These are phyloP conservation scores for Mythimna albipuncta DNA, from an alignment of 2,888 invertebrate species.

Conservation along the genomic window DNA sequence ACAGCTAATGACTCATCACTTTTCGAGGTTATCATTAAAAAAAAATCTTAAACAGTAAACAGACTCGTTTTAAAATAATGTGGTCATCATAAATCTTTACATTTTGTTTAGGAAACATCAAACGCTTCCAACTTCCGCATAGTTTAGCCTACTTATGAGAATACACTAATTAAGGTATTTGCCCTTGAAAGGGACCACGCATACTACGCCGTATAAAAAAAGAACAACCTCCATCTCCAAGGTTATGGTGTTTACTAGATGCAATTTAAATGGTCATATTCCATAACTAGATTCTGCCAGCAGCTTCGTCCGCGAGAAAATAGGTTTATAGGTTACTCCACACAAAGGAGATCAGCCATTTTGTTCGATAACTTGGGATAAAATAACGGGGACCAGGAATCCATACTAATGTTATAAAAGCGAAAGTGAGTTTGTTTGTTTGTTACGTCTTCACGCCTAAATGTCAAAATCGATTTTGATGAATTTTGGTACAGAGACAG, in stretches of 20 bases:
- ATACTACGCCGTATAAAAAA: conserved; percentile 19
- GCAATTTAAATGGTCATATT: neutral
- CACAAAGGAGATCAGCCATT: too few relatives aligned
- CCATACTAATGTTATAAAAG: too few relatives aligned
- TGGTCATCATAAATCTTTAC: conserved; percentile 17
- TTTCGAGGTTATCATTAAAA: neutral
- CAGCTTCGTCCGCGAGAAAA: too few relatives aligned
- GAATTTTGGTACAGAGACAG: too few relatives aligned
- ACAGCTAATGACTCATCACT: neutral
- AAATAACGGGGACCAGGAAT: too few relatives aligned
- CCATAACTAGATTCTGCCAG: neutral
- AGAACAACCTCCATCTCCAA: conserved; percentile 8
- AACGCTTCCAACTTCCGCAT: conserved; percentile 40
- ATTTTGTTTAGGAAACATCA: conserved; percentile 41
- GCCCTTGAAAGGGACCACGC: conserved; percentile 46
- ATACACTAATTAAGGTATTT: conserved; percentile 20
- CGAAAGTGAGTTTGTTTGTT: too few relatives aligned
- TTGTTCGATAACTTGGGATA: too few relatives aligned
- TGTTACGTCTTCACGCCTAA: too few relatives aligned
- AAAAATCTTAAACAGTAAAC: neutral
- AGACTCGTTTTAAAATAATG: neutral
- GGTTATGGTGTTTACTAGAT: neutral
- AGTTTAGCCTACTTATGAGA: conserved; percentile 1
- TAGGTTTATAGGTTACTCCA: too few relatives aligned
- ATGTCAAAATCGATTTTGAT: too few relatives aligned